Conservation (phyloP, 2,797 vertebrate genomes). For the Mionectes olivaceus region DNA sequence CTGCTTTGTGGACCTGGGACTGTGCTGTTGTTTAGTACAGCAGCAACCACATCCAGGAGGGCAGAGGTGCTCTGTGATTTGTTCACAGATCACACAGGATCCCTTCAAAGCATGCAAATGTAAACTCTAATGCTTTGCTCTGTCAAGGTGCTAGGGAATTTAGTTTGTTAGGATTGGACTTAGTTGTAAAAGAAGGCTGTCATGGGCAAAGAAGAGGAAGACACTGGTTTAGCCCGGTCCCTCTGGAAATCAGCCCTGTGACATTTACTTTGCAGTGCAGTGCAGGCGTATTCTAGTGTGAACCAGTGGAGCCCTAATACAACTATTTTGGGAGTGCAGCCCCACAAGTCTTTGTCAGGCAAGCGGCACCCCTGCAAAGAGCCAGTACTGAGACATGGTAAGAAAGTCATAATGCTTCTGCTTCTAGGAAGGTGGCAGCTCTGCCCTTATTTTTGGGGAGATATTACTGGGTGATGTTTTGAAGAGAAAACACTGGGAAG, state of each 20-base stretch:
- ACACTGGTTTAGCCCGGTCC: background rate
- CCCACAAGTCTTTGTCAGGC: background rate
- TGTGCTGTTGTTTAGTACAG: background rate
- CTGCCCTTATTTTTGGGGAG: background rate
- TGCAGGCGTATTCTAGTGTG: background rate
- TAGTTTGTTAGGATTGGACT: background rate
- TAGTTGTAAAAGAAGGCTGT: background rate
- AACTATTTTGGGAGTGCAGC: background rate
- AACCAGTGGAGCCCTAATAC: background rate
- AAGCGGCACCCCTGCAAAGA: background rate
- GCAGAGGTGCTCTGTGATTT: background rate
- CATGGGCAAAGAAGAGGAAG: background rate
- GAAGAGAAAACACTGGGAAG: background rate
- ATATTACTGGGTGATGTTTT: background rate
- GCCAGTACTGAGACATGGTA: fast-evolving
- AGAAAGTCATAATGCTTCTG: background rate
- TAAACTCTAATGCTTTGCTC: background rate
- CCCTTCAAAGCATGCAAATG: background rate
- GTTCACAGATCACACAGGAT: background rate
- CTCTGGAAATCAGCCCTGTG: background rate
- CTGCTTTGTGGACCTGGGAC: background rate
- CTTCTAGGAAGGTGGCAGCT: background rate
- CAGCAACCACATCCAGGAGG: background rate
- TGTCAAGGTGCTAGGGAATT: background rate
- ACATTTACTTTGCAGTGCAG: background rate